phyloP scores from a whole-genome alignment of 2,113 vertebrate species.

The Odontesthes bonariensis region DNA sequence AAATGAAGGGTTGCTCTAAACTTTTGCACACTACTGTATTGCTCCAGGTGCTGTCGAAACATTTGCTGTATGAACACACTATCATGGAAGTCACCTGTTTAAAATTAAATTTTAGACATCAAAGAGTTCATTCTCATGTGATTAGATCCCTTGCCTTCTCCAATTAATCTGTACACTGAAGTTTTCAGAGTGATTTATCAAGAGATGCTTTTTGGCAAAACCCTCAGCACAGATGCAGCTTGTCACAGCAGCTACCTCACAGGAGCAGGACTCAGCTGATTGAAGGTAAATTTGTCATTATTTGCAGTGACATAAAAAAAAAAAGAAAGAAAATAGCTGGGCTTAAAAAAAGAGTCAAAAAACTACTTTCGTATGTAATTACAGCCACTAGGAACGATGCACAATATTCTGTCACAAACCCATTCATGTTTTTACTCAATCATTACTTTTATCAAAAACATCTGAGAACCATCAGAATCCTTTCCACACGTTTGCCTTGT shows the following conservation, averaged over 20 bases:
- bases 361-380: not conserved
- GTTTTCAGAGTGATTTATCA: conserved; percentile 49
- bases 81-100: conserved; percentile 10
- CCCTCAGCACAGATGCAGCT: conserved; percentile 40
- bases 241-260: not conserved
- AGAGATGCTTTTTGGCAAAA: conserved; percentile 42
- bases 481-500: conserved; percentile 10
- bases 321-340: not conserved
- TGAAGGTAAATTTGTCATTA: not conserved
- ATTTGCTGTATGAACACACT: not conserved
- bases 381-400: not conserved
- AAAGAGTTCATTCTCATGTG: conserved; percentile 23
- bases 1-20: too few relatives aligned
- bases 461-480: conserved; percentile 5
- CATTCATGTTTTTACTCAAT: not conserved
- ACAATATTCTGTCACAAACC: not conserved
- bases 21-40: not conserved
- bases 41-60: not conserved
- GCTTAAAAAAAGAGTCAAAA: not conserved
- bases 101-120: conserved; percentile 25
- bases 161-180: conserved; percentile 29
- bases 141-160: conserved; percentile 3
- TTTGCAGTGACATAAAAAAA: not conserved
- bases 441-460: not conserved
- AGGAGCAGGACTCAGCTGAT: not conserved